Evolutionary conservation across 2,113 vertebrate genomes (phyloP).

Genomic region (Paradisaea rubra): DNA sequence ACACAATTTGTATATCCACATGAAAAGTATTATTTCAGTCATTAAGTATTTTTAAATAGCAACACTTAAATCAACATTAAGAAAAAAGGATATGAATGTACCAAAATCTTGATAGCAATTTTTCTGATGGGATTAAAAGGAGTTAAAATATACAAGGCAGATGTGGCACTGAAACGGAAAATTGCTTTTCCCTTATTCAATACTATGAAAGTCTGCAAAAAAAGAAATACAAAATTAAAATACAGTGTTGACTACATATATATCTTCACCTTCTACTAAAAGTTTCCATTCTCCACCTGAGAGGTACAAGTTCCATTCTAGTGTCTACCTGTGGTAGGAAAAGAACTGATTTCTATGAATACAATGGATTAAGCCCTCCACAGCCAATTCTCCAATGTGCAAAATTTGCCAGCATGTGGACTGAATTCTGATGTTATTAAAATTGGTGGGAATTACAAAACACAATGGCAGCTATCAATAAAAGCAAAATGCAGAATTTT

Average conservation of each 20-base stretch:
- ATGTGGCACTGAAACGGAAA: slow-evolving; percentile 93
- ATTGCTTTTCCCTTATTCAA: slow-evolving; percentile 93
- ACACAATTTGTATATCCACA: neutral
- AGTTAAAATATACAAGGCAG: slow-evolving; percentile 95
- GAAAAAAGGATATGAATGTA: slow-evolving; percentile 98
- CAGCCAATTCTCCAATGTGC: neutral
- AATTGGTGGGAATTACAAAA: neutral
- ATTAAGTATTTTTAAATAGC: neutral
- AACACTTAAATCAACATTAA: neutral
- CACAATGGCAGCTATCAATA: neutral
- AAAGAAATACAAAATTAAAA: slow-evolving; percentile 54
- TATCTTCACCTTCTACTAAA: neutral
- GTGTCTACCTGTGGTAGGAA: neutral
- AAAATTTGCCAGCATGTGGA: neutral
- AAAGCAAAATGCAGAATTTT: neutral
- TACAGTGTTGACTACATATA: neutral
- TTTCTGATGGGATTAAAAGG: slow-evolving; percentile 92
- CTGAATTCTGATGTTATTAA: neutral
- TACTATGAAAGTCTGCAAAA: slow-evolving; percentile 94
- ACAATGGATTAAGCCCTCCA: neutral
- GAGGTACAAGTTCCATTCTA: neutral
- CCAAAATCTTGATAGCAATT: slow-evolving; percentile 94
- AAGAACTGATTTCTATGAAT: neutral
- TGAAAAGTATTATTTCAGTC: neutral
- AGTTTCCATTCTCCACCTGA: neutral